A percentile compares a stretch with the other conserved stretches of the same genome.
These are phyloP conservation scores for Sarcophaga carnaria DNA, from an alignment of 2,888 invertebrate genomes.

Conservation along the genomic window DNA sequence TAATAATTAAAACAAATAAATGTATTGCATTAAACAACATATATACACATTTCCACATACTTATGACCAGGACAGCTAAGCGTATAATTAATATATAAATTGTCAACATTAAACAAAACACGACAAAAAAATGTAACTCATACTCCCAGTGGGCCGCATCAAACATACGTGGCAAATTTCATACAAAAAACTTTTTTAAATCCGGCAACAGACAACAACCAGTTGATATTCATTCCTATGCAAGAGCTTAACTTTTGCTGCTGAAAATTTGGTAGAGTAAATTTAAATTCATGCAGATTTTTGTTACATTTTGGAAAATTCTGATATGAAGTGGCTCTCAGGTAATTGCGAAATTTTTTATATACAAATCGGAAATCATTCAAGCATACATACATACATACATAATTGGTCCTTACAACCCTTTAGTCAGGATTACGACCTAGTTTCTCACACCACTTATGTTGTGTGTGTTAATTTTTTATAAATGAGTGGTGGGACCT, in stretches of 20 bases:
- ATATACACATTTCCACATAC: background rate
- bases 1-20: slow-evolving; percentile 66
- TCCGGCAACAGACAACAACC: slow-evolving; percentile 16
- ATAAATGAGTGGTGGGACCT: no score
- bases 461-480: no score
- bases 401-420: no score
- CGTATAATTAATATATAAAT: slow-evolving; percentile 67
- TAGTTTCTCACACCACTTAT: no score
- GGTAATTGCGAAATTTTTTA: no score
- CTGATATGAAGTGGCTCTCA: no score
- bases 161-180: background rate
- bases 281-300: no score
- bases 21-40: slow-evolving; percentile 15
- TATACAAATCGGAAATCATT: no score
- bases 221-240: slow-evolving; percentile 14
- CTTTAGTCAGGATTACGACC: no score
- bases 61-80: slow-evolving; percentile 54
- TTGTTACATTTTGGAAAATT: no score
- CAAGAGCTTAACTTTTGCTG: background rate
- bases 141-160: background rate
- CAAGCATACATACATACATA: no score
- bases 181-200: background rate
- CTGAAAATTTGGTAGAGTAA: background rate
- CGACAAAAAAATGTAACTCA: background rate
- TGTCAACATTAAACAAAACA: slow-evolving; percentile 45